A percentile compares a stretch with the other conserved stretches of the same genome.
phyloP scores from a whole-genome alignment of 2,797 vertebrate species.

The Oreortyx pictus region DNA sequence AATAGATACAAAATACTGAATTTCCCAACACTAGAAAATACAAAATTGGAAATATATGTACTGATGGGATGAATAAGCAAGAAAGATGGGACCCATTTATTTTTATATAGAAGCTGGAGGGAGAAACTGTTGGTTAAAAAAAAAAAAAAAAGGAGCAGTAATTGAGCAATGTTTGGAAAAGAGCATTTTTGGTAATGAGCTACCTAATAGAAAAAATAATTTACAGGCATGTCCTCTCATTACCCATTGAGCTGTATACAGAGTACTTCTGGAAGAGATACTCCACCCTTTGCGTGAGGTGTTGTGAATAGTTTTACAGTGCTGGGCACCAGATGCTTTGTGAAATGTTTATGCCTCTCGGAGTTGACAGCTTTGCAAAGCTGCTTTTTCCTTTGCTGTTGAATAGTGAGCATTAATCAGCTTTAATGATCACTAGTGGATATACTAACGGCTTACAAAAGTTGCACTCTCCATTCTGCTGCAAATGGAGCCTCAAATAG shows the following conservation, averaged over 20 bases:
- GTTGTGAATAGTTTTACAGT: neutral
- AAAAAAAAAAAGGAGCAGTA: neutral
- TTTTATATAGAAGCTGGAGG: neutral
- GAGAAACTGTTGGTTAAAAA: neutral
- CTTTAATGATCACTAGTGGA: conserved; percentile 36
- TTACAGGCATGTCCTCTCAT: neutral
- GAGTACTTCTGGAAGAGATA: neutral
- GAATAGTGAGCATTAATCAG: conserved; percentile 21
- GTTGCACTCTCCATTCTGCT: neutral
- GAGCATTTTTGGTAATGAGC: neutral
- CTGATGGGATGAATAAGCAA: neutral
- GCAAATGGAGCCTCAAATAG: conserved; percentile 34
- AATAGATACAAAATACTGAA: neutral
- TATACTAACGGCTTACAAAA: conserved; percentile 20
- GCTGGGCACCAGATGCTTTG: neutral
- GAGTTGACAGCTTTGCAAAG: conserved; percentile 2
- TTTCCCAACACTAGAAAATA: neutral
- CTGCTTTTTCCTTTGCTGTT: neutral
- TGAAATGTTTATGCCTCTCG: neutral
- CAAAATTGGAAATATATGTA: neutral
- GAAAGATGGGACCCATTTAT: neutral
- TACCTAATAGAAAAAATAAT: neutral
- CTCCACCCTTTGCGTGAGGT: neutral
- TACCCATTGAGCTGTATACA: neutral
- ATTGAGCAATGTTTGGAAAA: neutral